Conservation (phyloP, 2,113 vertebrate species). For the Forbesichthys agassizii region DNA sequence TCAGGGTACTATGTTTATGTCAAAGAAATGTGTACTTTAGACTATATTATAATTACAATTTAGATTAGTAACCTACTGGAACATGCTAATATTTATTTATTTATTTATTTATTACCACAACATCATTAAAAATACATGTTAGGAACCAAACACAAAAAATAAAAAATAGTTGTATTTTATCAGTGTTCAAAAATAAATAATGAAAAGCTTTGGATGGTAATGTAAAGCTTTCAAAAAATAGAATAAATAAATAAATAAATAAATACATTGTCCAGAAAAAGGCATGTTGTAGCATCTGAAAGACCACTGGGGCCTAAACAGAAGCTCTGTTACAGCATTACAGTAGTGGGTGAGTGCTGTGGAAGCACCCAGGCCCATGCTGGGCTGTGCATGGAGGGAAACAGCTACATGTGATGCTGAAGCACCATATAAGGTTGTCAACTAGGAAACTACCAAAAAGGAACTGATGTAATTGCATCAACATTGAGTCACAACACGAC, state of each 20-base stretch:
- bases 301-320: too few relatives aligned
- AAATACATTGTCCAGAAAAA: too few relatives aligned
- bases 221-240: background rate
- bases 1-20: constrained; percentile 20
- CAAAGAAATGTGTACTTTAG: background rate
- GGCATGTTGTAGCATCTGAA: too few relatives aligned
- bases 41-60: background rate
- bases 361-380: constrained; percentile 58
- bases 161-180: constrained; percentile 1
- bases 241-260: background rate
- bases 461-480: constrained; percentile 86
- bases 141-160: background rate
- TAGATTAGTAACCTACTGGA: background rate
- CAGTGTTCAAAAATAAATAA: background rate
- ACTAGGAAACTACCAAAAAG: constrained; percentile 86
- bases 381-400: constrained; percentile 51
- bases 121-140: background rate
- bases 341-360: constrained; percentile 19
- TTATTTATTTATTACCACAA: background rate
- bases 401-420: constrained; percentile 66
- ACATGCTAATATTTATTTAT: background rate
- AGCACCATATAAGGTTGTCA: constrained; percentile 93
- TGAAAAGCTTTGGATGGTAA: too few relatives aligned
- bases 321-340: background rate
- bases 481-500: constrained; percentile 85